Conservation (phyloP, 2,113 vertebrate genomes). For the Cyprinodon tularosa region DNA sequence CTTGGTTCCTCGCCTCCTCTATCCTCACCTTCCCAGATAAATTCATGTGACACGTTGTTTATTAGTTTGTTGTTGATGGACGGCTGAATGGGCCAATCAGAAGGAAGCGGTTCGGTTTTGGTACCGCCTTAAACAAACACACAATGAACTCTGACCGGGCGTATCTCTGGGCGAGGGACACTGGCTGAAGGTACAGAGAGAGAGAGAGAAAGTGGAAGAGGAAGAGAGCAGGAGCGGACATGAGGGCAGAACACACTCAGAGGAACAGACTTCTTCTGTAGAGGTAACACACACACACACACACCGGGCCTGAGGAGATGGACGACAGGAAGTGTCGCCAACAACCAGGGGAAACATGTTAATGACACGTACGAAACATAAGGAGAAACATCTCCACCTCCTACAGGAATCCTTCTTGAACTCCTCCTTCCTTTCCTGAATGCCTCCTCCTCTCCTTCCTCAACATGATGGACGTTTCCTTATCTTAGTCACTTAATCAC, state of each 20-base stretch:
- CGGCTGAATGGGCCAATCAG: slow-evolving; percentile 3
- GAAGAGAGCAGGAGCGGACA: slow-evolving; percentile 11
- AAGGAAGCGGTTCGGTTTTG: neutral
- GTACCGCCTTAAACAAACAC: slow-evolving; percentile 15
- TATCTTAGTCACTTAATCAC: too few species aligned
- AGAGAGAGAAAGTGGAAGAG: slow-evolving; percentile 9
- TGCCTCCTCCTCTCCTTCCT: neutral
- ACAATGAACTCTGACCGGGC: slow-evolving; percentile 58
- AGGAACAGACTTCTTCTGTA: slow-evolving; percentile 6
- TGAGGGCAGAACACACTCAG: slow-evolving; percentile 25
- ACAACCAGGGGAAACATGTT: too few species aligned
- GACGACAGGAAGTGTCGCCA: neutral
- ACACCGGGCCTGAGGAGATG: neutral
- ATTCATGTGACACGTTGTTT: neutral
- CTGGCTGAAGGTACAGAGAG: neutral
- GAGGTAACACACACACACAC: slow-evolving; percentile 43
- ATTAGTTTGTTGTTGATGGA: neutral
- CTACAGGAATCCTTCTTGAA: neutral
- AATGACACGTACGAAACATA: too few species aligned
- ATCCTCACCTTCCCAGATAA: neutral
- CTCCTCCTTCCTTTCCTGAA: neutral
- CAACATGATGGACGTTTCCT: too few species aligned
- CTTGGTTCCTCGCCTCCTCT: neutral
- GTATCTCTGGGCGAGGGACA: slow-evolving; percentile 45
- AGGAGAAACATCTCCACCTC: neutral